A percentile compares a stretch with the other conserved stretches of the same genome.
phyloP scores from a whole-genome alignment of 2,888 invertebrate genomes.

The Bursaphelenchus okinawaensis region DNA sequence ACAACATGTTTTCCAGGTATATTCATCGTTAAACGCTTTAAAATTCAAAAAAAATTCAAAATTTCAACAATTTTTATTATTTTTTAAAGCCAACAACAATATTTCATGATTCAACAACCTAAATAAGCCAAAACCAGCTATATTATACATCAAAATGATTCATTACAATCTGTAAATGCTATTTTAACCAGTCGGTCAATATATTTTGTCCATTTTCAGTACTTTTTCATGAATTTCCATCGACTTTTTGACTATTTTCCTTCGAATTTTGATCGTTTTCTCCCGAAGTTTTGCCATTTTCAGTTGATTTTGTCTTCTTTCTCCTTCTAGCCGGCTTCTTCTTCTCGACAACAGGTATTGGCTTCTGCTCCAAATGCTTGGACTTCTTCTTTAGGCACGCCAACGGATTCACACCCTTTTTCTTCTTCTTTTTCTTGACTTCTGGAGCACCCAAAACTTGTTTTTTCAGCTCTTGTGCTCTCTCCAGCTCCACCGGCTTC shows the following conservation, averaged over 20 bases:
- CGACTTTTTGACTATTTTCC: not conserved
- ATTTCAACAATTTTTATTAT: not conserved
- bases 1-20: no score
- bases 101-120: not conserved
- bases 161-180: no score
- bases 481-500: slow-evolving; percentile 29
- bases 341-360: slow-evolving; percentile 11
- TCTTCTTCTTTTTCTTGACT: slow-evolving; percentile 26
- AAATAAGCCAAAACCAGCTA: not conserved
- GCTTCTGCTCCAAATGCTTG: slow-evolving; percentile 8
- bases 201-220: not conserved
- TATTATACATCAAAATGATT: not conserved
- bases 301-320: slow-evolving; percentile 25
- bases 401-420: slow-evolving; percentile 52
- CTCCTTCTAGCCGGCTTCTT: slow-evolving; percentile 10
- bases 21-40: no score
- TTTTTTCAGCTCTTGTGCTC: slow-evolving; percentile 27
- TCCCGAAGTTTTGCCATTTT: no score
- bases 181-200: no score
- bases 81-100: slow-evolving; percentile 8
- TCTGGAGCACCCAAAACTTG: slow-evolving; percentile 25
- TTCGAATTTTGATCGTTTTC: not conserved
- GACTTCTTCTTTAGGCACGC: slow-evolving; percentile 51
- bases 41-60: not conserved
- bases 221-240: no score